These are phyloP conservation scores for Arion vulgaris DNA, from an alignment of 1,140 invertebrate species.

Conservation along the genomic window DNA sequence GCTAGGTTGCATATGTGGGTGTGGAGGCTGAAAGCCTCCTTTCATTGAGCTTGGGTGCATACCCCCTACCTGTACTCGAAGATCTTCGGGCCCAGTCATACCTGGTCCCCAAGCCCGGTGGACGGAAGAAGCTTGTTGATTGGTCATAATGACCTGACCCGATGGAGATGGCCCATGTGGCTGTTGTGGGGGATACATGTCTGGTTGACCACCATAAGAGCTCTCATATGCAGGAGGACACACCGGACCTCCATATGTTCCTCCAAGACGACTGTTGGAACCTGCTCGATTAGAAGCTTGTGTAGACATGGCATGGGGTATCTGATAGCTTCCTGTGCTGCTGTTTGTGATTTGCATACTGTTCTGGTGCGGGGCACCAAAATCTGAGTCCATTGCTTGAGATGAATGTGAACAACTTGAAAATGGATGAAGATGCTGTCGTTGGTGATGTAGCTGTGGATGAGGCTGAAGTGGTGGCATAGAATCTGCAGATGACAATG, in stretches of 20 bases:
- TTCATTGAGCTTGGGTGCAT: constrained; percentile 31
- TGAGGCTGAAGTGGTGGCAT: constrained; percentile 2
- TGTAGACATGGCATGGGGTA: constrained; percentile 34
- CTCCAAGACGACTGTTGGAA: neutral
- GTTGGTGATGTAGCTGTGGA: constrained; percentile 37
- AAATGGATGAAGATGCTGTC: constrained; percentile 17
- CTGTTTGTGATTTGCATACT: constrained; percentile 26
- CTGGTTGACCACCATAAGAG: constrained; percentile 23
- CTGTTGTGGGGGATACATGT: constrained; percentile 39
- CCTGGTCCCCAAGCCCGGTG: constrained; percentile 1
- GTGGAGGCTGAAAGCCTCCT: constrained; percentile 12
- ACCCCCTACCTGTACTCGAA: constrained; percentile 23
- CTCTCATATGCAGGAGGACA: constrained; percentile 26
- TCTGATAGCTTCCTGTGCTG: constrained; percentile 7
- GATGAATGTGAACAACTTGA: constrained; percentile 22
- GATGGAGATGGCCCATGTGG: constrained; percentile 39
- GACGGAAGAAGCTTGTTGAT: constrained; percentile 1
- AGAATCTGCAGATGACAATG: constrained; percentile 36
- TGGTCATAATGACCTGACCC: constrained; percentile 44
- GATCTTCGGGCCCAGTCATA: constrained; percentile 11
- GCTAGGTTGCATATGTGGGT: constrained; percentile 36
- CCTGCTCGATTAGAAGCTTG: constrained; percentile 8
- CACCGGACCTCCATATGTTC: neutral
- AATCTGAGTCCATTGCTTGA: constrained; percentile 10
- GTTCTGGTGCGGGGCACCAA: neutral